phyloP scores from a whole-genome alignment of 2,113 vertebrate genomes.

The Podarcis raffonei region DNA sequence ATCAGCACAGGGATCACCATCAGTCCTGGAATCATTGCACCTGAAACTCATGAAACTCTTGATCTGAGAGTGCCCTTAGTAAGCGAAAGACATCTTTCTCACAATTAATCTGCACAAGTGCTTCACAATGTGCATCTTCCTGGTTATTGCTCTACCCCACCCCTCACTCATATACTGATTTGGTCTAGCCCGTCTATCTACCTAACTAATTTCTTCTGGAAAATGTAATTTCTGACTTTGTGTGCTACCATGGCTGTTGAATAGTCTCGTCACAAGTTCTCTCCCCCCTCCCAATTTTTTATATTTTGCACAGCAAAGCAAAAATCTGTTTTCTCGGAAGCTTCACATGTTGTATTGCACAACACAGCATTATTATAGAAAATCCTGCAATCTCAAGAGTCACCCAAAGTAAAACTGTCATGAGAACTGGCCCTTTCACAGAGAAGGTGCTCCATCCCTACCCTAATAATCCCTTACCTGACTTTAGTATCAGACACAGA shows the following conservation, averaged over 20 bases:
- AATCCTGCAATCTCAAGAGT: background rate
- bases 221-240: background rate
- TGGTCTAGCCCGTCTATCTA: background rate
- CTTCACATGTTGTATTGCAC: background rate
- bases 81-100: background rate
- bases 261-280: background rate
- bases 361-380: background rate
- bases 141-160: background rate
- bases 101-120: background rate
- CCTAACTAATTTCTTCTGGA: background rate
- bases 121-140: background rate
- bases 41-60: background rate
- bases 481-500: background rate
- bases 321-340: background rate
- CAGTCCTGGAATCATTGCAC: background rate
- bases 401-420: background rate
- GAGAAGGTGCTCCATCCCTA: background rate
- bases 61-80: background rate
- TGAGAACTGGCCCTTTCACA: background rate
- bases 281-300: background rate
- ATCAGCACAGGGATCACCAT: background rate
- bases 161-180: background rate
- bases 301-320: background rate
- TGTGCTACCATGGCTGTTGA: background rate
- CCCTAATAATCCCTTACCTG: background rate